Base-by-base conservation (phyloP, 2,113 vertebrate species). In the Paralichthys olivaceus region DNA sequence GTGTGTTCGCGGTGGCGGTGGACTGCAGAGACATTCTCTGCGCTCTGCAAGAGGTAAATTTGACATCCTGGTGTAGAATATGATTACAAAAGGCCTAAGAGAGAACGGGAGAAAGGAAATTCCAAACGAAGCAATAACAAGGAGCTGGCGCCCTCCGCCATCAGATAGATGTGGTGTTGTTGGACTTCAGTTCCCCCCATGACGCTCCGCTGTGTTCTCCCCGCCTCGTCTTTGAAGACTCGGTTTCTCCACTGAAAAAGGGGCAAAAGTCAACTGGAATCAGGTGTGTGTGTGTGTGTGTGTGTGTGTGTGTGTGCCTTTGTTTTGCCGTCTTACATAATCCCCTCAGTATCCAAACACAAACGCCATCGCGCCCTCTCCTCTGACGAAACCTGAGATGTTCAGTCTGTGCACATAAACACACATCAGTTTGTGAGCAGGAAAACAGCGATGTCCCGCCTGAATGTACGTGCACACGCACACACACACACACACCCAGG, bases 201-300 rank as follows among this genome's bases (percentile, higher is more conserved):
- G 83, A 86, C 60, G 73, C 77, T 80, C 29, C 77, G 13, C 72
- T 19, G 60, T 37, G 69, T 71, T 68, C 73, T 29, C 71, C 55
- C 75, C 51, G 23, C 29, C 69, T 70, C 56, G 69, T 59, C 84
- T 86, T 88, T 88, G 90, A 91, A 89, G 85, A 43, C 66, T 12
- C 34, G 51, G 71, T 84, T 87, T 72, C 79, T 84, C 67, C 53
- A 32, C 43, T 64, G 77, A 73, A 15, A 72, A 56, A 64, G 45
- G 72, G 77, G 59, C 85, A 90, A 75, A 89, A 74, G 84, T 88
- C 89, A 91, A 93, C 69, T 84, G 76, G 81, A 90, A 80, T 90
- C 87, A 90, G 79, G 81, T 86, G 90, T 85, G 84, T 65, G 47
- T 53, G 49, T 53, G 47, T 49, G 47, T 49, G 20, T 22, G 20